Percentiles rank a stretch among this genome's conserved stretches.
Evolutionary conservation across 1,140 invertebrate genomes (phyloP).

Genomic region (Bilobella aurantiaca): DNA sequence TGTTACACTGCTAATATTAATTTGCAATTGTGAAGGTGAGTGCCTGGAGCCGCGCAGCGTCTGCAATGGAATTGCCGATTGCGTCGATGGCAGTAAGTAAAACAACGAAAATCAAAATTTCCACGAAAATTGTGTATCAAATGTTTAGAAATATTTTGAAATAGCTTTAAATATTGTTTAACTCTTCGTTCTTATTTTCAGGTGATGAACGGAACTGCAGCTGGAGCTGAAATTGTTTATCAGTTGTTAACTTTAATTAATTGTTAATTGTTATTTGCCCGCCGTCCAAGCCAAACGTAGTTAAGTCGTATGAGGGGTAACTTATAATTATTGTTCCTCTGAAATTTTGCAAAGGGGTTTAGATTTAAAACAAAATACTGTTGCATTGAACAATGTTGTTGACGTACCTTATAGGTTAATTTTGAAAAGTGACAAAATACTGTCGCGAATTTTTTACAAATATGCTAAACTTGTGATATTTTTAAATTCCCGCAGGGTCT

Average conservation of each 20-base stretch:
- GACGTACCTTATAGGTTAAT: too few species aligned
- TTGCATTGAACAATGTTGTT: too few species aligned
- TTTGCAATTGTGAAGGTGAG: not conserved
- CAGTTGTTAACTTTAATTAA: not conserved
- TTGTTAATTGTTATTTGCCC: not conserved
- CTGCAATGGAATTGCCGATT: constrained; percentile 43
- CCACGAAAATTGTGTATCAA: too few species aligned
- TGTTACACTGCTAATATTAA: not conserved
- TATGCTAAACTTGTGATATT: too few species aligned
- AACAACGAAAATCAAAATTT: constrained; percentile 39
- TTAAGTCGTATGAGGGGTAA: not conserved
- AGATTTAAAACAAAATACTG: too few species aligned
- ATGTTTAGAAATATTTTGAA: too few species aligned
- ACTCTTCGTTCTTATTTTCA: constrained; percentile 29
- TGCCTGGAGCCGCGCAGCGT: constrained; percentile 3
- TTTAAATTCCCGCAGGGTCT: too few species aligned
- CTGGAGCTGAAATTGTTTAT: constrained; percentile 21
- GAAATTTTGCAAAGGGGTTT: not conserved
- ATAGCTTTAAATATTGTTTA: not conserved
- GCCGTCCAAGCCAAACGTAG: not conserved
- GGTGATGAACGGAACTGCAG: constrained; percentile 36
- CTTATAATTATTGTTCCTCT: not conserved
- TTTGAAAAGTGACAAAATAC: too few species aligned
- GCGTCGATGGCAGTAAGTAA: constrained; percentile 54
- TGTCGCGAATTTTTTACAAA: too few species aligned